These are phyloP conservation scores for Panurus biarmicus DNA, from an alignment of 2,113 vertebrate genomes.

Conservation along the genomic window DNA sequence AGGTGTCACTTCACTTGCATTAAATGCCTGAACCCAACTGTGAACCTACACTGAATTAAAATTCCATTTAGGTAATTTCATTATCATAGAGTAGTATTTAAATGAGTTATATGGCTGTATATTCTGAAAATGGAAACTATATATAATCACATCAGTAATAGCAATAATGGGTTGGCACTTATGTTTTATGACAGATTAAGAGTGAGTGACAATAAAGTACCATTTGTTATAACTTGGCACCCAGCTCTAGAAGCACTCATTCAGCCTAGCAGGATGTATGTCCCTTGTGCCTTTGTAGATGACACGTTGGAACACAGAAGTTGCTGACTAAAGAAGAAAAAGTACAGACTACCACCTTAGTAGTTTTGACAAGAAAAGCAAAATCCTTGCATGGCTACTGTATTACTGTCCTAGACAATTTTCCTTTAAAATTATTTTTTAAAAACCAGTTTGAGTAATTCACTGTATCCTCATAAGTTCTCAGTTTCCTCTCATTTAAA, in stretches of 20 bases:
- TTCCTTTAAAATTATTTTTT: not conserved
- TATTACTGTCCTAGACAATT: not conserved
- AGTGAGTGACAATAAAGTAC: not conserved
- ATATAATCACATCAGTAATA: not conserved
- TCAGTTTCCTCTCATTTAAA: not conserved
- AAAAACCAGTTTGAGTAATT: not conserved
- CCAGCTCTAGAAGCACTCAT: not conserved
- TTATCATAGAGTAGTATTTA: not conserved
- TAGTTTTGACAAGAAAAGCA: not conserved
- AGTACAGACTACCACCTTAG: not conserved
- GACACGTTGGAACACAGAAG: not conserved
- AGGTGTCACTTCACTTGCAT: not conserved
- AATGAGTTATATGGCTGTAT: not conserved
- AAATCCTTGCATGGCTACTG: not conserved
- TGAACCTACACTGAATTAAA: not conserved
- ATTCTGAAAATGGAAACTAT: not conserved
- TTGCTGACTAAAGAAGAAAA: not conserved
- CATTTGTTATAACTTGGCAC: not conserved
- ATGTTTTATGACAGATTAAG: not conserved
- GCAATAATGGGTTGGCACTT: not conserved
- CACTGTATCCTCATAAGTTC: not conserved
- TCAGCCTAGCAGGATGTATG: not conserved
- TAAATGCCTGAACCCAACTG: not conserved
- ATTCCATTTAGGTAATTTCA: not conserved
- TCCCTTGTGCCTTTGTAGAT: not conserved